Conservation (phyloP, 2,888 invertebrate genomes). For the Tillus elongatus region DNA sequence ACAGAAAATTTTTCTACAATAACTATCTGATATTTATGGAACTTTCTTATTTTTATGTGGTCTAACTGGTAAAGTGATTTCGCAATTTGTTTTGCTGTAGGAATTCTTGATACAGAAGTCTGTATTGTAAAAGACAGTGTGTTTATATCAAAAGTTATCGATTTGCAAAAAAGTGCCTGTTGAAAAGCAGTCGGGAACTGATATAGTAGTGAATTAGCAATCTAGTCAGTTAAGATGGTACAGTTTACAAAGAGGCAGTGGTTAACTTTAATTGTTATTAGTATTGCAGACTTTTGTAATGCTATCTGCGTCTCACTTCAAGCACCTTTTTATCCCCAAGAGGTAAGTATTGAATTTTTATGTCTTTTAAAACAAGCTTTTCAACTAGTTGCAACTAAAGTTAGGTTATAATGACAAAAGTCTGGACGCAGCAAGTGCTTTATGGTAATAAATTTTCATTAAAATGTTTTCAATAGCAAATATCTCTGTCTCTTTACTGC, state of each 20-base stretch:
- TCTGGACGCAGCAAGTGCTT: too few relatives aligned
- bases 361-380: too few relatives aligned
- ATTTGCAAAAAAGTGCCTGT: neutral
- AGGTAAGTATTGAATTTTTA: too few relatives aligned
- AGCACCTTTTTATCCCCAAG: conserved; percentile 77
- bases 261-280: conserved; percentile 67
- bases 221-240: conserved; percentile 42
- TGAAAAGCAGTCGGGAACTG: neutral
- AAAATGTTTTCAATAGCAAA: too few relatives aligned
- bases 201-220: neutral
- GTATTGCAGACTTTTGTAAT: conserved; percentile 74
- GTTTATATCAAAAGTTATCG: neutral
- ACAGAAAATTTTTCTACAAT: conserved; percentile 35
- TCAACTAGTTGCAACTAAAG: too few relatives aligned
- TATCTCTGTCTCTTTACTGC: too few relatives aligned
- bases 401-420: too few relatives aligned
- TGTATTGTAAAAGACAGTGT: neutral
- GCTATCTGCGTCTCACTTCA: conserved; percentile 77
- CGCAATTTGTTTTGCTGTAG: too few relatives aligned
- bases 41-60: conserved; percentile 30
- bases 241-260: conserved; percentile 66
- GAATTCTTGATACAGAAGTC: too few relatives aligned
- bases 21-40: conserved; percentile 36
- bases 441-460: too few relatives aligned
- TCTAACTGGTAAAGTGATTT: neutral